These are phyloP conservation scores for Ranitomeya imitator DNA, from an alignment of 2,113 vertebrate genomes.

Conservation along the genomic window DNA sequence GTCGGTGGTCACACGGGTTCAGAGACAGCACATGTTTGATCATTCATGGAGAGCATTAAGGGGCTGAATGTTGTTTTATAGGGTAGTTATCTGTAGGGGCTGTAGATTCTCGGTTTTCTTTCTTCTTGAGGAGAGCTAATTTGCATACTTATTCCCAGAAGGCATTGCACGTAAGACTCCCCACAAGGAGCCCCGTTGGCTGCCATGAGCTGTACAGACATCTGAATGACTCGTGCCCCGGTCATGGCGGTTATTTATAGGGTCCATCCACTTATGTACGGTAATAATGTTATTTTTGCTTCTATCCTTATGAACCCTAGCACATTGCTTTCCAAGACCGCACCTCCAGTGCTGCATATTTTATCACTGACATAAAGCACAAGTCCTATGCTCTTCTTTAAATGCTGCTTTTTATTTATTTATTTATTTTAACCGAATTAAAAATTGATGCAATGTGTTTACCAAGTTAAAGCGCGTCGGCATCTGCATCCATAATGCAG, in stretches of 20 bases:
- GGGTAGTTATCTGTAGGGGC: no score
- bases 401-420: conserved; percentile 28
- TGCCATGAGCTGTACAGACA: no score
- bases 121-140: no score
- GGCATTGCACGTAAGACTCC: no score
- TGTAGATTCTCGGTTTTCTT: no score
- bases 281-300: background rate
- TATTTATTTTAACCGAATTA: conserved; percentile 50
- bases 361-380: conserved; percentile 32
- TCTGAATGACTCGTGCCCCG: no score
- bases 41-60: no score
- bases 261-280: background rate
- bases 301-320: background rate
- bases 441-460: conserved; percentile 46
- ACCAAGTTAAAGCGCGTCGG: conserved; percentile 43
- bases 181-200: no score
- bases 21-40: no score
- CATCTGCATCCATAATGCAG: conserved; percentile 16
- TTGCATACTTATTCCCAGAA: no score
- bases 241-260: background rate
- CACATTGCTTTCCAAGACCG: background rate
- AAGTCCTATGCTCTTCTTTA: conserved; percentile 18
- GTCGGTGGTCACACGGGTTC: no score
- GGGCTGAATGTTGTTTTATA: no score
- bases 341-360: conserved; percentile 24